Conservation (phyloP, 1,140 invertebrate genomes). For the Lepidostoma basale region DNA sequence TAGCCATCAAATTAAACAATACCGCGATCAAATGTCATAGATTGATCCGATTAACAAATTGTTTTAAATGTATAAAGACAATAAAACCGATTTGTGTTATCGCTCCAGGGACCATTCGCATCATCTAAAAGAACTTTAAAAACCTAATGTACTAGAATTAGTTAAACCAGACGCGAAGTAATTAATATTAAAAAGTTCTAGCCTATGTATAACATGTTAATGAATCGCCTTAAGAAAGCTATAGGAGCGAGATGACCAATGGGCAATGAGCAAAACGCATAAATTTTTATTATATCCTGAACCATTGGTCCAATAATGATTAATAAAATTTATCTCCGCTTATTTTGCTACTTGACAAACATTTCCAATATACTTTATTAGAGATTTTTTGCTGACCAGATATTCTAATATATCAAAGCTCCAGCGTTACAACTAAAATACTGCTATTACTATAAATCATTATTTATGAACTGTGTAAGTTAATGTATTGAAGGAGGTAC, state of each 20-base stretch:
- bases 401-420: no score
- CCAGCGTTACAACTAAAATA: no score
- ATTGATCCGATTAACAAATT: no score
- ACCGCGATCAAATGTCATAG: background rate
- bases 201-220: no score
- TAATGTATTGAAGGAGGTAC: no score
- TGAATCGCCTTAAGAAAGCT: background rate
- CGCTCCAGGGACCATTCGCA: background rate
- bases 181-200: background rate
- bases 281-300: background rate
- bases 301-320: background rate
- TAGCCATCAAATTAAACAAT: slow-evolving; percentile 4
- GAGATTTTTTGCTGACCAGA: no score
- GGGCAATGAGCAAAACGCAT: background rate
- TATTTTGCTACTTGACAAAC: background rate
- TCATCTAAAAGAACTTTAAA: background rate
- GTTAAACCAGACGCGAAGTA: background rate
- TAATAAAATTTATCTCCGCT: background rate
- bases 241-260: background rate
- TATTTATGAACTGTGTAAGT: no score
- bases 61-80: no score
- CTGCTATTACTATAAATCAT: no score
- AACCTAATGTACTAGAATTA: background rate
- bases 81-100: background rate
- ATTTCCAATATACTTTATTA: no score